Evolutionary conservation across 2,888 invertebrate genomes (phyloP).

Genomic region (Melanchra persicariae): DNA sequence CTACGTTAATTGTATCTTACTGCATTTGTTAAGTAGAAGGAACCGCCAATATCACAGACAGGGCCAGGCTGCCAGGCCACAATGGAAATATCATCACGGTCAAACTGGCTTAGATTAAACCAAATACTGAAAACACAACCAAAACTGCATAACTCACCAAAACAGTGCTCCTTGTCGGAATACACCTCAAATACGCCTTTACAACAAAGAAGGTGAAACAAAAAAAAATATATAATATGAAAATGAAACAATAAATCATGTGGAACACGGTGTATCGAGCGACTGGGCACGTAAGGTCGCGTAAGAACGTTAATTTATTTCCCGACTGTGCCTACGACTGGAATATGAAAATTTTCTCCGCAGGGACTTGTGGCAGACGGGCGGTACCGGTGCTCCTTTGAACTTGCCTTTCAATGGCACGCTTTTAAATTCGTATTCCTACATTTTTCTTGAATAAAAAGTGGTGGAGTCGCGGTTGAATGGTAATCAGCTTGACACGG

Average conservation of each 20-base stretch:
- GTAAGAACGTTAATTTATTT: conserved; percentile 81
- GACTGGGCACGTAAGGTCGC: conserved; percentile 67
- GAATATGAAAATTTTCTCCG: conserved; percentile 78
- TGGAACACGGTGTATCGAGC: conserved; percentile 64
- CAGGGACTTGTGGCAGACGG: conserved; percentile 56
- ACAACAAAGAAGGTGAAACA: conserved; percentile 41
- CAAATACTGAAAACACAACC: not conserved
- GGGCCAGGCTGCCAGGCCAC: no score
- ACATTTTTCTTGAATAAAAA: not conserved
- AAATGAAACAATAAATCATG: conserved; percentile 75
- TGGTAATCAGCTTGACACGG: not conserved
- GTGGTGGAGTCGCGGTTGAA: not conserved
- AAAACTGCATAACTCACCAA: not conserved
- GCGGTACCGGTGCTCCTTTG: conserved; percentile 28
- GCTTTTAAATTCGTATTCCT: conserved; percentile 1
- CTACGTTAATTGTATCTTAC: no score
- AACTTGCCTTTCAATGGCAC: not conserved
- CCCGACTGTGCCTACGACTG: conserved; percentile 67
- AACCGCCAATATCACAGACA: no score
- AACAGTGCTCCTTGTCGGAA: not conserved
- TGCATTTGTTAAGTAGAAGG: no score
- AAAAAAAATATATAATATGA: conserved; percentile 65
- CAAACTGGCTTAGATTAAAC: not conserved
- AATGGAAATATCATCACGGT: no score
- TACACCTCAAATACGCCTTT: conserved; percentile 17